phyloP scores from a whole-genome alignment of 2,888 invertebrate genomes.

The Patella caerulea region DNA sequence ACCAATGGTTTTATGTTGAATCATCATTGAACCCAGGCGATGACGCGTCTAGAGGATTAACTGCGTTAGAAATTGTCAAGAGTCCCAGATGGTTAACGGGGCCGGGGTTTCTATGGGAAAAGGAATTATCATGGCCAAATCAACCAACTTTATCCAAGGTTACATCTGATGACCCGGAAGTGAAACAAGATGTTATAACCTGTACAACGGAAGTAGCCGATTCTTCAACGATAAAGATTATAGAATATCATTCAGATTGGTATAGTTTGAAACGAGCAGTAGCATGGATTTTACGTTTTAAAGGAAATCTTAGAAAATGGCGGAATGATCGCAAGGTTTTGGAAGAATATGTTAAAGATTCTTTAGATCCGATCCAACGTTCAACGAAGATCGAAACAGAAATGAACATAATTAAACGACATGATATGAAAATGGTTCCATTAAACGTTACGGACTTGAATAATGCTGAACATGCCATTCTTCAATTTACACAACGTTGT shows the following conservation, averaged over 20 bases:
- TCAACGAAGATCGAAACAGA: too few species aligned
- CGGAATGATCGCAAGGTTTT: too few species aligned
- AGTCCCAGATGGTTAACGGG: too few species aligned
- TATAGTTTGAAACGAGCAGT: constrained; percentile 3
- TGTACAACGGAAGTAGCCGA: neutral
- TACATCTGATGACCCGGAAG: constrained; percentile 9
- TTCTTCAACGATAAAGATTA: neutral
- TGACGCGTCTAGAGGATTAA: neutral
- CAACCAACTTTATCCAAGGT: constrained; percentile 3
- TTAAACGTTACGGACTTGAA: neutral
- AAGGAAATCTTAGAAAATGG: too few species aligned
- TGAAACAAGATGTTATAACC: constrained; percentile 6
- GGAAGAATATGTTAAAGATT: too few species aligned
- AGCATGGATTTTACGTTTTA: neutral
- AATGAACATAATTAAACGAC: too few species aligned
- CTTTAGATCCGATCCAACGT: too few species aligned
- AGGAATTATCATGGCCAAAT: constrained; percentile 11
- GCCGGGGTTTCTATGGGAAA: neutral
- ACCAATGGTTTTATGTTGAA: too few species aligned
- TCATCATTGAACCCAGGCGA: too few species aligned
- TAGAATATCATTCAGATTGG: neutral
- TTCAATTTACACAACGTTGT: neutral
- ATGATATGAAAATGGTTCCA: too few species aligned
- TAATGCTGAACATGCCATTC: neutral
- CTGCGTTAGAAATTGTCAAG: too few species aligned